Conservation (phyloP, 2,797 vertebrate genomes). For the Eulemur rubriventer region DNA sequence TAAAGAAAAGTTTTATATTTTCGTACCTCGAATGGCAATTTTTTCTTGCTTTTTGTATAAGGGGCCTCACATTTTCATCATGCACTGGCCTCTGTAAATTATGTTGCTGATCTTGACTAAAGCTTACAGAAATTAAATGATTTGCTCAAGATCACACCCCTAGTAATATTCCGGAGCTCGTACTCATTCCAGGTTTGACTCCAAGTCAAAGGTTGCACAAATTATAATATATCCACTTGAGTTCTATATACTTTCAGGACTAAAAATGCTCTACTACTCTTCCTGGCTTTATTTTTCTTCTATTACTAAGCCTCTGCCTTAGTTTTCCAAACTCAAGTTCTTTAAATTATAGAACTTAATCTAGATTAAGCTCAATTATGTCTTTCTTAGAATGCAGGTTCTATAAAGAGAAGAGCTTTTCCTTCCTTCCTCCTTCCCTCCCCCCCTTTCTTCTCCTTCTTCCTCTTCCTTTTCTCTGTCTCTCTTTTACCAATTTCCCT, state of each 20-base stretch:
- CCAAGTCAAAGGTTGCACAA: not conserved
- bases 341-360: not conserved
- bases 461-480: fast-evolving
- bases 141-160: not conserved
- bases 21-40: not conserved
- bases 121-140: not conserved
- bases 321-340: not conserved
- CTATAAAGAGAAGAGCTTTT: not conserved
- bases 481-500: not conserved
- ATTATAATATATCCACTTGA: not conserved
- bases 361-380: not conserved
- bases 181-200: not conserved
- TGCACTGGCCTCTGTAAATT: not conserved
- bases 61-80: not conserved
- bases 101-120: not conserved
- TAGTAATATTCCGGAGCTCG: not conserved
- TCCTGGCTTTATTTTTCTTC: not conserved
- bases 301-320: not conserved
- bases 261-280: not conserved
- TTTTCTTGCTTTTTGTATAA: not conserved
- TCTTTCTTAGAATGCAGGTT: not conserved
- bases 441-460: too few relatives aligned
- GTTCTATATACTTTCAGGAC: not conserved
- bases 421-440: fast-evolving
- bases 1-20: not conserved